Evolutionary conservation across 2,113 vertebrate genomes (phyloP).

Genomic region (Lepisosteus osseus): DNA sequence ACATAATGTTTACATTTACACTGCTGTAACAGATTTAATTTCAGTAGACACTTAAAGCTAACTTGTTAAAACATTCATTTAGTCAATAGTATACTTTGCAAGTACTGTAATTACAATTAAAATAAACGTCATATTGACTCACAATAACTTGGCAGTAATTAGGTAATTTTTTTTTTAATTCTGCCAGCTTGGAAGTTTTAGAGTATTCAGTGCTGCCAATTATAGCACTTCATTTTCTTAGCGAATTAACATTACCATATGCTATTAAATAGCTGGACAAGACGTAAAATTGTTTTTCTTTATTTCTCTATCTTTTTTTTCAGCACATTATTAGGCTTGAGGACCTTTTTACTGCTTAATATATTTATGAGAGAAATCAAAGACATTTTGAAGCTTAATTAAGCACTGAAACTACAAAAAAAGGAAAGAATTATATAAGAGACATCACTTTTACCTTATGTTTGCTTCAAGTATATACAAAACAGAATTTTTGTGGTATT

Average conservation of each 20-base stretch:
- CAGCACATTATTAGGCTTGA: neutral
- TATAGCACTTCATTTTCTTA: neutral
- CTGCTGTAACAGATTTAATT: neutral
- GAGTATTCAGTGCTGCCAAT: neutral
- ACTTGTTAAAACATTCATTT: neutral
- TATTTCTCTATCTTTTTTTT: neutral
- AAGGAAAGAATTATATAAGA: too few relatives aligned
- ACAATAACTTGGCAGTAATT: conserved; percentile 1
- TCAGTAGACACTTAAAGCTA: neutral
- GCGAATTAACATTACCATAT: neutral
- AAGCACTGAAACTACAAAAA: too few relatives aligned
- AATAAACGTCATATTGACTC: neutral
- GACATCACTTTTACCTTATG: too few relatives aligned
- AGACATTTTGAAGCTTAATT: conserved; percentile 2
- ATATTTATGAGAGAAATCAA: neutral
- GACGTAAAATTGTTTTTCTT: neutral
- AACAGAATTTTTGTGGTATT: too few relatives aligned
- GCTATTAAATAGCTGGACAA: neutral
- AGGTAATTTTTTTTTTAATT: neutral
- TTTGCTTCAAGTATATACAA: too few relatives aligned
- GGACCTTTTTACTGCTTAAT: neutral
- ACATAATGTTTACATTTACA: too few relatives aligned
- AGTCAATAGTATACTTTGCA: neutral
- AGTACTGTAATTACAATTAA: neutral
- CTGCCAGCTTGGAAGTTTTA: neutral